Base-by-base conservation (phyloP, 2,888 invertebrate species). In the Drosophila leonis region DNA sequence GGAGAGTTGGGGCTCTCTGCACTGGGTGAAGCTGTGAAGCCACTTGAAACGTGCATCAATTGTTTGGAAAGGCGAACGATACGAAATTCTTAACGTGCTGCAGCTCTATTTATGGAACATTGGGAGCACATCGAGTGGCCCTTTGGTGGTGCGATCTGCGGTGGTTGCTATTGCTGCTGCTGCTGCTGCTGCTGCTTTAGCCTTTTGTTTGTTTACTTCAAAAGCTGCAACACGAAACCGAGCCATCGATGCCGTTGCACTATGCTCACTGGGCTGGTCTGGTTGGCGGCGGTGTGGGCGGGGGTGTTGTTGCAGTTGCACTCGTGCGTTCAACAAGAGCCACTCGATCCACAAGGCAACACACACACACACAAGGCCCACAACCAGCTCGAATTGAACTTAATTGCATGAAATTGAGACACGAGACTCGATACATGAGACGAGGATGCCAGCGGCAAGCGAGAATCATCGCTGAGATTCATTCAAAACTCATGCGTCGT, bases 401-500 rank as follows among this genome's bases (percentile, higher is more conserved):
- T 91, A 91, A 90, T 90, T 90, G 91, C 86, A 87, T 82, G 84
- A 86, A 87, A 89, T 87, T 77, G 80, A 88, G 78, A 78, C 77
- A 74, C 75, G 70, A 77, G 77, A 70, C 79, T 66, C 73, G 68
- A 55, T 65, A 65, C 62, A 65, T 48, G 56, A 70, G 59, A 52
- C 54, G 48, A n/a, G 18, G 33, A n/a, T 9, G 33, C 18, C 37
- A n/a, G 15, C 12, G 18, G 24, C 12, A 37, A 24, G 44, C 49
- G 33, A 54, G 51, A 55, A 59, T 49, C 46, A 44, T 51, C 51
- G 56, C 74, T 48, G 74, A 78, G 76, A 77, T 77, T 77, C 76
- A 74, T 65, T 69, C 52, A 61, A 51, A 52, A 37, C 27, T 48
- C 29, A 37, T 76, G 73, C 70, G 65, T 60, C 65, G 68, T 75